Evolutionary conservation across 2,888 invertebrate genomes (phyloP), one percentile per base, ranked within the genome.

Genomic region (Muscina levida): DNA sequence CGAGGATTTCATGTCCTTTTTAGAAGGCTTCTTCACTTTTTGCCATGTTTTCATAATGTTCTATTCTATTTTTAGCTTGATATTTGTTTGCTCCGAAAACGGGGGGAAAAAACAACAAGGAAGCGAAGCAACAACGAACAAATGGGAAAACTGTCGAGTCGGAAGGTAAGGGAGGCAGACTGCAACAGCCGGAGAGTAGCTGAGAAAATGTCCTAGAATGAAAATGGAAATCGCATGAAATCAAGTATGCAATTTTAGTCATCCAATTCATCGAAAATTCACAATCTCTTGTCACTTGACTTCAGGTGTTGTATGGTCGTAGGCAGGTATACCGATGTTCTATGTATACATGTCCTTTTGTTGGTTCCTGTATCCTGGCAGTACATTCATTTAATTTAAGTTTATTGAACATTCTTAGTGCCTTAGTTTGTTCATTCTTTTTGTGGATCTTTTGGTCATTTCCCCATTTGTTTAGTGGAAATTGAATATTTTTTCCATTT

Each of bases 201-300:
- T 22, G 42, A 11, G 37, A 44, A 48, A 68, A 56, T 65, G 24
- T 57, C 70, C 59, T 74, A 22, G 70, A 77, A 53, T 73, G 66
- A 53, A 62, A 8, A 68, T 22, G 11, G 44, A 67, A 77, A 46
- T 56, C 74, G 53, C 11, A 46, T 67, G 67, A 74, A 74, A 77
- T 73, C 81, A 75, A 77, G 56, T 71, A 62, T 72, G 74, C 81
- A 81, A 77, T 80, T 80, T 77, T 57, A 72, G 65, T 51, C 72
- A 72, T 72, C 59, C 75, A 65, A 11, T 42, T 24, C 24, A 31
- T 17, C 17, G 42, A 42, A 62, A 24, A 19, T 1, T 39, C 2
- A 15, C 42, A 57, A 6, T 42, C 44, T 48, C 26, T 57, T 24
- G 44, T 8, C 44, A 68, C 57, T 71, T 67, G 17, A 42, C 39